Evolutionary conservation across 2,888 invertebrate genomes (phyloP).

Genomic region (Troglohyphantes excavatus): DNA sequence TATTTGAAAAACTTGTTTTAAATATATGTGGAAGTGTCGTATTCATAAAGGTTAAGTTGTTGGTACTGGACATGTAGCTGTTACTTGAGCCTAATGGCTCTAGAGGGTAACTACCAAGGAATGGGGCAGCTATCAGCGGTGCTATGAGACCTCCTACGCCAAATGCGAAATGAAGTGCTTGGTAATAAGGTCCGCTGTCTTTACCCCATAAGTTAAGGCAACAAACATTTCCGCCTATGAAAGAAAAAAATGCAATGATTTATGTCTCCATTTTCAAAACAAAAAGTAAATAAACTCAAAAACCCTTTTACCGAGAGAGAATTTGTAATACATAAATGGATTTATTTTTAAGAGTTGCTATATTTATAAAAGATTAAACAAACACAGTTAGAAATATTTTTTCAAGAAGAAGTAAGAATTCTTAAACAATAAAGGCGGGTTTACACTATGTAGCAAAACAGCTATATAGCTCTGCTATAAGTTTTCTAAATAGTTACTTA

Average conservation of each 20-base stretch:
- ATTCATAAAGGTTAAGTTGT: background rate
- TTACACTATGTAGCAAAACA: no score
- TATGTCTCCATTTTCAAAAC: no score
- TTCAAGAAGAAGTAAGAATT: no score
- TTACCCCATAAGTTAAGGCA: slow-evolving; percentile 82
- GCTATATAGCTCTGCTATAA: no score
- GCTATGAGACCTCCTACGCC: slow-evolving; percentile 84
- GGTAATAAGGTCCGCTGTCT: slow-evolving; percentile 83
- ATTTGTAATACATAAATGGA: no score
- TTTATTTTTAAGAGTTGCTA: no score
- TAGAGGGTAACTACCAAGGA: slow-evolving; percentile 80
- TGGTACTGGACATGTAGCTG: background rate
- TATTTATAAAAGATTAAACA: no score
- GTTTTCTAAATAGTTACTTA: no score
- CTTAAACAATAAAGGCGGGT: no score
- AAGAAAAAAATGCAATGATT: background rate
- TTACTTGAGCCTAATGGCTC: background rate
- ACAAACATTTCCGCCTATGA: slow-evolving; percentile 83
- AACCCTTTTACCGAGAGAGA: no score
- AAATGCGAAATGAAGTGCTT: slow-evolving; percentile 84
- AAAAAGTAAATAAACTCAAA: no score
- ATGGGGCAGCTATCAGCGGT: slow-evolving; percentile 83
- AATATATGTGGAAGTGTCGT: background rate
- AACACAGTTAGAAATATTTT: no score
- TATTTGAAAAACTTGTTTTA: slow-evolving; percentile 8